Conservation (phyloP, 2,797 vertebrate species). For the Squalus acanthias region DNA sequence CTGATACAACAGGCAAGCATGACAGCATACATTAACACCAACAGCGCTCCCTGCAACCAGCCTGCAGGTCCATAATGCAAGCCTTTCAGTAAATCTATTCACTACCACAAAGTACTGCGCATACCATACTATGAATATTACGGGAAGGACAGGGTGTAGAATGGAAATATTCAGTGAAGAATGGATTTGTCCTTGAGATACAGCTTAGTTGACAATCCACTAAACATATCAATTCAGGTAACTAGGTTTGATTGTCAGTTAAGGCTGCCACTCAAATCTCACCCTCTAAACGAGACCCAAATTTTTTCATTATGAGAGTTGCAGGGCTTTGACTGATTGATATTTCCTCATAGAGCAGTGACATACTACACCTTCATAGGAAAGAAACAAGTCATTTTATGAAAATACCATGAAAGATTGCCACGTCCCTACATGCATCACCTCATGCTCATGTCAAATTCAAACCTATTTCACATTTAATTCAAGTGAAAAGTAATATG, state of each 20-base stretch:
- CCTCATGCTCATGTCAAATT: no score
- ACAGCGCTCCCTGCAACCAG: not conserved
- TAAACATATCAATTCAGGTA: not conserved
- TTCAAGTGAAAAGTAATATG: no score
- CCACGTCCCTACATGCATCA: no score
- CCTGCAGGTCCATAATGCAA: not conserved
- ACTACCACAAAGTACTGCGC: not conserved
- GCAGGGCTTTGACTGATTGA: no score
- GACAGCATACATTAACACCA: not conserved
- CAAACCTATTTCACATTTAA: no score
- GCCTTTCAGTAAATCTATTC: not conserved
- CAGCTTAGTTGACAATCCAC: not conserved
- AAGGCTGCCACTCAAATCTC: not conserved
- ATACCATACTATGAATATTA: not conserved
- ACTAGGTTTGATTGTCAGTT: not conserved
- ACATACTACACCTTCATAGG: no score
- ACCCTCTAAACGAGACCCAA: no score
- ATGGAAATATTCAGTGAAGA: not conserved
- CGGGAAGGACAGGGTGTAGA: not conserved
- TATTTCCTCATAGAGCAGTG: no score
- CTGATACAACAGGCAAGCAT: no score
- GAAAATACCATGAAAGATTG: no score
- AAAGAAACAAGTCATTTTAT: no score
- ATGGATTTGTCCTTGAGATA: not conserved
- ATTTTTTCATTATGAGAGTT: no score